phyloP scores from a whole-genome alignment of 2,113 vertebrate species.

The Sorex fumeus region DNA sequence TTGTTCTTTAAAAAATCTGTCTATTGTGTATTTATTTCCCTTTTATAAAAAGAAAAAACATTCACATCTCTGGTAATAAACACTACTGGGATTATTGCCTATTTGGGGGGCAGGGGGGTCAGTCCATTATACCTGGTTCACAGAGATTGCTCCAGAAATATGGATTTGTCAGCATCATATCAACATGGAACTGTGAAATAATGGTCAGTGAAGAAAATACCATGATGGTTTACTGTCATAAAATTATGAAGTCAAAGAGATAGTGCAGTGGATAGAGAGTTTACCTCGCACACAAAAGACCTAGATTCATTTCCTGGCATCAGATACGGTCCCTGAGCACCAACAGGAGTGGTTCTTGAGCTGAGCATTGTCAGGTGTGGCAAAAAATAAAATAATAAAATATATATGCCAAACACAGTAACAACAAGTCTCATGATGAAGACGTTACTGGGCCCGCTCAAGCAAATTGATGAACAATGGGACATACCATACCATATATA shows the following conservation, averaged over 20 bases:
- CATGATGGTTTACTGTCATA: constrained; percentile 5
- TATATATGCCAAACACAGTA: no score
- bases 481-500: no score
- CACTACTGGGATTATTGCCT: neutral
- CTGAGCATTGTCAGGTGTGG: neutral
- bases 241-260: neutral
- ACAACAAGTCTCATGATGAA: no score
- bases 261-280: no score
- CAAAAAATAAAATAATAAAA: no score
- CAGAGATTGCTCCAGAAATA: neutral
- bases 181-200: neutral
- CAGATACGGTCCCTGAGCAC: no score
- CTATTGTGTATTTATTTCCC: neutral
- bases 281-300: no score
- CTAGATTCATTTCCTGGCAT: no score
- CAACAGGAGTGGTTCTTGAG: no score
- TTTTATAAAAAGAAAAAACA: neutral
- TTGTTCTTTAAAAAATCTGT: neutral
- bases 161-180: neutral
- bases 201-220: constrained; percentile 32
- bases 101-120: neutral
- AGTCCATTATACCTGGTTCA: neutral
- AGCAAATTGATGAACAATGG: no score
- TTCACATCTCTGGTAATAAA: constrained; percentile 29
- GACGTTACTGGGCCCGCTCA: no score